Base-by-base conservation (phyloP, 2,888 invertebrate genomes). In the Erebia epiphron region DNA sequence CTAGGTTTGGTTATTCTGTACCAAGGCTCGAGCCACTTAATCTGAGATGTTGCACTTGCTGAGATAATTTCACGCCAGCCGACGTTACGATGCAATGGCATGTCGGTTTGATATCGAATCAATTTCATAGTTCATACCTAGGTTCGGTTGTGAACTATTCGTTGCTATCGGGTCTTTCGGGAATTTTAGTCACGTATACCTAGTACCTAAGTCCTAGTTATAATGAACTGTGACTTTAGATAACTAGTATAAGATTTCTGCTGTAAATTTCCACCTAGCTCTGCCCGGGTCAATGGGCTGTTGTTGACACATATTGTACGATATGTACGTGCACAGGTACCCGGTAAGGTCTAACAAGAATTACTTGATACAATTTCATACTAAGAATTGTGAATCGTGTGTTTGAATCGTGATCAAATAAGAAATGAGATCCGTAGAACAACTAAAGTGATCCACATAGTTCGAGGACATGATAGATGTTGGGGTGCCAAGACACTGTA, bases 1-100 rank as follows among this genome's bases (percentile, higher is more conserved):
- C 56, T 43, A 9, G 43, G 66, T 57, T 43, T 57, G 56, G 56
- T 66, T 66, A 66, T 66, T 57, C 56, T 21, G 43, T 57, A 11
- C 56, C 14, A 76, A 77, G 80, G 82, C 83, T 83, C 80, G 81
- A 78, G 83, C 76, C 86, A 87, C 83, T 88, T 87, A 87, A 89
- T 89, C 87, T 84, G 75, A 80, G 83, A 86, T 84, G 66, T 66
- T 83, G 87, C 88, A 85, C 83, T 86, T 83, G 80, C 78, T 74
- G 76, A 81, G 82, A 88, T 88, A 89, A 90, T 88, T 89, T 90
- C 85, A 87, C 86, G 88, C 83, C 83, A 79, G 73, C 75, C 82
- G 76, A 72, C 75, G 72, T 74, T 76, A 75, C 76, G 76, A 73
- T 72, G 78, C 76, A 75, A 73, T 72, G 78, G 77, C 75, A 78